These are phyloP conservation scores for Uria aalge DNA, from an alignment of 2,113 vertebrate genomes.

Conservation along the genomic window DNA sequence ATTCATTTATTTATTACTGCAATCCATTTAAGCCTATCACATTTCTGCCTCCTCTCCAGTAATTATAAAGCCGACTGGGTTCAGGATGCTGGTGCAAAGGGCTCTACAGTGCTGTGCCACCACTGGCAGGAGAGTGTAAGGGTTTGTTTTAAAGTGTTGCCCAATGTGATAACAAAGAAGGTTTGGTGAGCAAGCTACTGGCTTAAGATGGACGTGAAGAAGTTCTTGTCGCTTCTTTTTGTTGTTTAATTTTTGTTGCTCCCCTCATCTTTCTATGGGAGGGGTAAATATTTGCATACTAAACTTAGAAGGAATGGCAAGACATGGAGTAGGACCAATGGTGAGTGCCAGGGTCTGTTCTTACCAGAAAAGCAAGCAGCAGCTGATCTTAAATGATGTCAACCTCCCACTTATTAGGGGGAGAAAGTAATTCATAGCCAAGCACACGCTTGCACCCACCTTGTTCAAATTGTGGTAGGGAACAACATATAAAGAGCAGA, in stretches of 20 bases:
- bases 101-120: background rate
- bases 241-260: background rate
- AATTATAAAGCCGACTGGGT: background rate
- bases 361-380: background rate
- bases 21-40: background rate
- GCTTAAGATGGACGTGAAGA: background rate
- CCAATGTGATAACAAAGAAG: fast-evolving
- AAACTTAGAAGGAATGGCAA: background rate
- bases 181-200: background rate
- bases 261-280: background rate
- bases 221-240: background rate
- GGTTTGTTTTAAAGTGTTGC: background rate
- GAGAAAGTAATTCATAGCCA: background rate
- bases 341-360: background rate
- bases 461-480: background rate
- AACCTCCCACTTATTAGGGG: background rate
- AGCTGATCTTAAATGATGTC: background rate
- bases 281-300: background rate
- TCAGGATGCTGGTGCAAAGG: background rate
- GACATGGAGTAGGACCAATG: background rate
- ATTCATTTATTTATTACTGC: background rate
- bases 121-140: background rate
- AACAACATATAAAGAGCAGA: background rate
- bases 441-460: background rate
- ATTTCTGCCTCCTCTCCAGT: background rate